phyloP scores from a whole-genome alignment of 2,113 vertebrate species.

The Tichodroma muraria region DNA sequence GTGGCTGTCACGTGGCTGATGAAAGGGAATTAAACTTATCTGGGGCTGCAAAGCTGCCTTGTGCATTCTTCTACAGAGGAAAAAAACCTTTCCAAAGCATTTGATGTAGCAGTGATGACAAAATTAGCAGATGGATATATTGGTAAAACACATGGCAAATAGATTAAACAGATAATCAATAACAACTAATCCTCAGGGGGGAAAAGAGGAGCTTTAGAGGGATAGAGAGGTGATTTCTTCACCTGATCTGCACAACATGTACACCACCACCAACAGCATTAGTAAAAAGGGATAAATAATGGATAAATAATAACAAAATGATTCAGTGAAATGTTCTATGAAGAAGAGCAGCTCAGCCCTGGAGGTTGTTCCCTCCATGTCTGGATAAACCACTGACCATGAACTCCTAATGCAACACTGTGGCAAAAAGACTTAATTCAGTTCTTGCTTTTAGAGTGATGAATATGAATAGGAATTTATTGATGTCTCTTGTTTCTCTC shows the following conservation, averaged over 20 bases:
- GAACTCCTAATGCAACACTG: background rate
- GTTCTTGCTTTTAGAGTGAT: background rate
- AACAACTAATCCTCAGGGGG: rapidly evolving
- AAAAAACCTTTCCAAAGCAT: background rate
- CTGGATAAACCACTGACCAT: background rate
- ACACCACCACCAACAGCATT: rapidly evolving
- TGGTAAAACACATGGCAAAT: background rate
- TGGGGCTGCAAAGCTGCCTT: background rate
- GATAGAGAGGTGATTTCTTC: background rate
- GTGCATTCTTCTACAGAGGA: background rate
- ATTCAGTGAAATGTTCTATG: background rate
- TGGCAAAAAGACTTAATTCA: background rate
- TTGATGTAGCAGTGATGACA: background rate
- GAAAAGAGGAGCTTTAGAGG: background rate
- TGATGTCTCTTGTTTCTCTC: background rate
- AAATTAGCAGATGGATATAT: background rate
- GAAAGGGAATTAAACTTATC: background rate
- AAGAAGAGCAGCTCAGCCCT: background rate
- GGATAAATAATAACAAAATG: background rate
- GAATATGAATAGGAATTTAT: background rate
- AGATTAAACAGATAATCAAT: background rate
- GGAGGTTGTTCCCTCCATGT: background rate
- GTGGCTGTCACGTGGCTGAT: background rate
- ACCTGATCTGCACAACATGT: background rate
- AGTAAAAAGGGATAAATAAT: background rate